A percentile compares a stretch with the other conserved stretches of the same genome.
Evolutionary conservation across 2,797 vertebrate species (phyloP).

Genomic region (Pipistrellus pipistrellus): DNA sequence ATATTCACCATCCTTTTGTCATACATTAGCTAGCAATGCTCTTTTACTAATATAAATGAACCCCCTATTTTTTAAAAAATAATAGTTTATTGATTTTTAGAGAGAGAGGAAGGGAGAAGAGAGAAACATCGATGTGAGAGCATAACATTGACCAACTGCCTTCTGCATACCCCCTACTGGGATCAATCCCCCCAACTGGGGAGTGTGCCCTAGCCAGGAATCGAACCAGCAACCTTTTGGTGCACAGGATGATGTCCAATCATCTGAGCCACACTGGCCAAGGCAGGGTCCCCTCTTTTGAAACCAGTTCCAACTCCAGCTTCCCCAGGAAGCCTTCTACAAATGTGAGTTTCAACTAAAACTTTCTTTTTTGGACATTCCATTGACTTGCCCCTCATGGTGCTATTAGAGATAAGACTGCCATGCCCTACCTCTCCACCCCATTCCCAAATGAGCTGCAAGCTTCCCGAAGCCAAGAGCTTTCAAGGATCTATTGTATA

Average conservation of each 20-base stretch:
- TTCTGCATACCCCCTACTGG: too few species aligned
- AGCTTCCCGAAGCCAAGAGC: neutral
- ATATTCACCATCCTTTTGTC: neutral
- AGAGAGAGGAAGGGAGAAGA: too few species aligned
- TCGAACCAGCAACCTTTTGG: too few species aligned
- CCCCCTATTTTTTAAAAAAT: neutral
- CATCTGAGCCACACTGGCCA: too few species aligned
- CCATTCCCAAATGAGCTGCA: neutral
- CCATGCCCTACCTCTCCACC: neutral
- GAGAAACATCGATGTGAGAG: too few species aligned
- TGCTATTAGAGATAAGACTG: neutral
- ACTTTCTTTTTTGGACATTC: neutral
- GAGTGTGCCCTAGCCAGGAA: too few species aligned
- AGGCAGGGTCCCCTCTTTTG: too few species aligned
- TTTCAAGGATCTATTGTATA: neutral
- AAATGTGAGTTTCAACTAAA: neutral
- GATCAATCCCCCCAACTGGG: too few species aligned
- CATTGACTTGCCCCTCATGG: accelerated
- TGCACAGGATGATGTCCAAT: too few species aligned
- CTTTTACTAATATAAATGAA: neutral
- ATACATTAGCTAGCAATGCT: accelerated
- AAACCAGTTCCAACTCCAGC: neutral
- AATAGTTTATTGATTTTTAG: too few species aligned
- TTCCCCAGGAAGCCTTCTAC: neutral
- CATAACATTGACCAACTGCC: too few species aligned